A percentile compares a stretch with the other conserved stretches of the same genome.
These are phyloP conservation scores for Andrena hattorfiana DNA, from an alignment of 2,888 invertebrate genomes.

Conservation along the genomic window DNA sequence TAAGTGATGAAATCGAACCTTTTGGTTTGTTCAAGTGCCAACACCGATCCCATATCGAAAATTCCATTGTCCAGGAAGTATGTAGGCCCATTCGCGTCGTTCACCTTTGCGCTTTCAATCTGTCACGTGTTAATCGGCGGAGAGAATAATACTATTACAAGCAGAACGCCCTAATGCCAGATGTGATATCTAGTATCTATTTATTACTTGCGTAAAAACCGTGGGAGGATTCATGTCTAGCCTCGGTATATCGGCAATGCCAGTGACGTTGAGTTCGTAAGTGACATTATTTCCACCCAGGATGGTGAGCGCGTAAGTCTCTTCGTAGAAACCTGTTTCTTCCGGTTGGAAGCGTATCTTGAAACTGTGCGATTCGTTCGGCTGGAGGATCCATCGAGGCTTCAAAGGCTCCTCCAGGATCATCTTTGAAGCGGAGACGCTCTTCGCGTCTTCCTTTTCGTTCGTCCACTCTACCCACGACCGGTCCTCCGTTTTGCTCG, in stretches of 20 bases:
- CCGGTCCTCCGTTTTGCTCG: slow-evolving; percentile 38
- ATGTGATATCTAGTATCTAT: not conserved
- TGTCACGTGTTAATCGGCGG: slow-evolving; percentile 28
- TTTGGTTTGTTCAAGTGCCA: slow-evolving; percentile 67
- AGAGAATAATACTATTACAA: no score
- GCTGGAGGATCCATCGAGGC: slow-evolving; percentile 73
- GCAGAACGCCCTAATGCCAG: no score
- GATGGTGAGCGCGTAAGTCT: slow-evolving; percentile 70
- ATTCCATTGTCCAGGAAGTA: slow-evolving; percentile 74
- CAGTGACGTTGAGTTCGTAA: slow-evolving; percentile 71
- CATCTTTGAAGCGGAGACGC: not conserved
- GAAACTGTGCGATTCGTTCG: slow-evolving; percentile 73
- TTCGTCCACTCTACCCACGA: slow-evolving; percentile 22
- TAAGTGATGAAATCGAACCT: slow-evolving; percentile 60
- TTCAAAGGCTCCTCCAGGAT: slow-evolving; percentile 66
- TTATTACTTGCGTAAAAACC: slow-evolving; percentile 71
- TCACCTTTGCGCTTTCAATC: slow-evolving; percentile 61
- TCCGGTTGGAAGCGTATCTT: slow-evolving; percentile 75
- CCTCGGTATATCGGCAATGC: slow-evolving; percentile 74
- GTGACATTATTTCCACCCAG: slow-evolving; percentile 61
- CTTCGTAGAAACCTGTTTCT: slow-evolving; percentile 64
- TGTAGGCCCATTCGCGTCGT: slow-evolving; percentile 68
- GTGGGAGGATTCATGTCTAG: slow-evolving; percentile 73
- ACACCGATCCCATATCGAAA: slow-evolving; percentile 77
- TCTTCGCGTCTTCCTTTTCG: slow-evolving; percentile 19